phyloP scores from a whole-genome alignment of 2,888 invertebrate species.

The Masnerella sp. region DNA sequence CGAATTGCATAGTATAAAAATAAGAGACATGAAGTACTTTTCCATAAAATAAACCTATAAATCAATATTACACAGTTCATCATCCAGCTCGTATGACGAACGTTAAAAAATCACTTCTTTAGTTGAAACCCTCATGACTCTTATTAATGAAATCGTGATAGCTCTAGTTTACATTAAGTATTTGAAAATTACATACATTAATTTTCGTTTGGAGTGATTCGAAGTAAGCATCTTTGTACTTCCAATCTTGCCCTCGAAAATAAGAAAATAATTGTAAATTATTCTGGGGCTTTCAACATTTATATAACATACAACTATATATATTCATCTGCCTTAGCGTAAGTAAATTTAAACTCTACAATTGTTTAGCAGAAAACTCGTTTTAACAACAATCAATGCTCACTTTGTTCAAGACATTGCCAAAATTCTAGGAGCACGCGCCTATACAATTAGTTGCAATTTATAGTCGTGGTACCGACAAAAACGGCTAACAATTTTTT shows the following conservation, averaged over 20 bases:
- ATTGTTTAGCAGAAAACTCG: constrained; percentile 61
- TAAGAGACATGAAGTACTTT: constrained; percentile 38
- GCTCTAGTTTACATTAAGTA: too few species aligned
- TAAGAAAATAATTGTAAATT: constrained; percentile 45
- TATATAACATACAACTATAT: constrained; percentile 55
- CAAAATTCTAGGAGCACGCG: constrained; percentile 26
- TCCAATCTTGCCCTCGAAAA: too few species aligned
- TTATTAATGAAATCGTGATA: too few species aligned
- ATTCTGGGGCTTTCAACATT: constrained; percentile 58
- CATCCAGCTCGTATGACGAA: constrained; percentile 21
- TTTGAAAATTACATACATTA: too few species aligned
- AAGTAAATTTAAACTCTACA: constrained; percentile 65
- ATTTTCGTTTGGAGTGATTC: too few species aligned
- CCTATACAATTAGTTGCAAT: constrained; percentile 25
- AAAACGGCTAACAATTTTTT: constrained; percentile 28
- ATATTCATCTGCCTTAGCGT: constrained; percentile 65
- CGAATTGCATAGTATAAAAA: too few species aligned
- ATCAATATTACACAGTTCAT: too few species aligned
- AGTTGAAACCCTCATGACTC: background rate
- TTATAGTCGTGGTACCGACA: constrained; percentile 16
- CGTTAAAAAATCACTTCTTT: background rate
- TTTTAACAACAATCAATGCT: constrained; percentile 65
- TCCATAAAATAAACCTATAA: background rate
- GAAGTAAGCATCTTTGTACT: too few species aligned
- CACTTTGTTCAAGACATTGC: constrained; percentile 48